Evolutionary conservation across 2,888 invertebrate species (phyloP).

Genomic region (Selenia dentaria): DNA sequence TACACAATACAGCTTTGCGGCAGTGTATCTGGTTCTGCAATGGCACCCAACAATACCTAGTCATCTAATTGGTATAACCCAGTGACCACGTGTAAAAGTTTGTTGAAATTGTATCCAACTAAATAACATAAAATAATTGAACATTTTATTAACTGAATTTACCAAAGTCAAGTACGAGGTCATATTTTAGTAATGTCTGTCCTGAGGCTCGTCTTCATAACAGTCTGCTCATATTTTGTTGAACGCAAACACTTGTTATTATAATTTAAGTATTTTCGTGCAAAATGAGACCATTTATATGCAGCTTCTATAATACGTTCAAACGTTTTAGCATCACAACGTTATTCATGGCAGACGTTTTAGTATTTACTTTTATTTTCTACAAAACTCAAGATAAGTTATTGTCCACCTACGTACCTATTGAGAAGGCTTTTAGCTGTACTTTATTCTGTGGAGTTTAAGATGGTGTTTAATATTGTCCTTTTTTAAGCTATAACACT

Average conservation of each 20-base stretch:
- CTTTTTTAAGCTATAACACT: no score
- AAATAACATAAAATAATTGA: no score
- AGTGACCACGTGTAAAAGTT: no score
- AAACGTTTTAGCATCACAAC: conserved; percentile 51
- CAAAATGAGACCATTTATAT: conserved; percentile 62
- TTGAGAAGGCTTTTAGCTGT: background rate
- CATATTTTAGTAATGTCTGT: background rate
- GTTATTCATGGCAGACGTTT: conserved; percentile 47
- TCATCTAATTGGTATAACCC: no score
- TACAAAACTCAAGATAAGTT: conserved; percentile 27
- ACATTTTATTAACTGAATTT: no score
- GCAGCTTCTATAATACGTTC: conserved; percentile 48
- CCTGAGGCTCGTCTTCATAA: conserved; percentile 10
- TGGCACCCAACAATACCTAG: no score
- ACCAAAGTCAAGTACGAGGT: no score
- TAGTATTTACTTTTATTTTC: conserved; percentile 42
- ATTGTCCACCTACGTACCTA: conserved; percentile 16
- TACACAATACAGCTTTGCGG: no score
- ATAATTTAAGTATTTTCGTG: conserved; percentile 36
- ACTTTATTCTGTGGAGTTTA: conserved; percentile 11
- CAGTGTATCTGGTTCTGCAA: no score
- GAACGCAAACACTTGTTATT: conserved; percentile 32
- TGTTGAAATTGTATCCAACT: no score
- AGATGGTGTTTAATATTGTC: conserved; percentile 15
- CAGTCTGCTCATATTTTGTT: conserved; percentile 16